These are phyloP conservation scores for Chirona hameri DNA, from an alignment of 2,888 invertebrate genomes.

Conservation along the genomic window DNA sequence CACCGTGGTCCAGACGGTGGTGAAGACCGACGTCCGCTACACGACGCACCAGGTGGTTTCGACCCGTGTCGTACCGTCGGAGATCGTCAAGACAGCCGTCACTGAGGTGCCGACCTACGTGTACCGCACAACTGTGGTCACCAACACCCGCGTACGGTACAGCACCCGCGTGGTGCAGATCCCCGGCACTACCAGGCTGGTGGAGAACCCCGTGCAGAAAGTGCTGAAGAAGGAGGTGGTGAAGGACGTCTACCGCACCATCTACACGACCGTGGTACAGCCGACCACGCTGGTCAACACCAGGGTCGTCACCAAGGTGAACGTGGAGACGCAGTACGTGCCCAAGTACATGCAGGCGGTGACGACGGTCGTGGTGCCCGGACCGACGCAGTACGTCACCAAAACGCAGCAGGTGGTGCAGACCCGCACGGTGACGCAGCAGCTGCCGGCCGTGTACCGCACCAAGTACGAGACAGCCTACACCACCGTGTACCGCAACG, in stretches of 20 bases:
- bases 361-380: neutral
- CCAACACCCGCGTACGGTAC: neutral
- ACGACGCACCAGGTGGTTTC: neutral
- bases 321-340: neutral
- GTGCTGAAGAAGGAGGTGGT: neutral
- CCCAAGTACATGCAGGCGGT: neutral
- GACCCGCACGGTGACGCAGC: neutral
- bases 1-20: neutral
- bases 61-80: neutral
- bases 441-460: neutral
- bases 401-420: neutral
- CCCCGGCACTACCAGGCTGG: neutral
- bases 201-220: neutral
- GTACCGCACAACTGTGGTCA: neutral
- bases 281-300: conserved; percentile 5
- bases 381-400: neutral
- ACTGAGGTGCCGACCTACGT: neutral
- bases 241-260: neutral
- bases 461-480: neutral
- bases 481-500: conserved; percentile 5
- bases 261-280: neutral
- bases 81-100: neutral
- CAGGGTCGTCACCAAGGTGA: neutral
- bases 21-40: neutral
- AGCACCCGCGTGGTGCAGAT: neutral